These are phyloP conservation scores for Calonectris borealis DNA, from an alignment of 2,113 vertebrate genomes.

Conservation along the genomic window DNA sequence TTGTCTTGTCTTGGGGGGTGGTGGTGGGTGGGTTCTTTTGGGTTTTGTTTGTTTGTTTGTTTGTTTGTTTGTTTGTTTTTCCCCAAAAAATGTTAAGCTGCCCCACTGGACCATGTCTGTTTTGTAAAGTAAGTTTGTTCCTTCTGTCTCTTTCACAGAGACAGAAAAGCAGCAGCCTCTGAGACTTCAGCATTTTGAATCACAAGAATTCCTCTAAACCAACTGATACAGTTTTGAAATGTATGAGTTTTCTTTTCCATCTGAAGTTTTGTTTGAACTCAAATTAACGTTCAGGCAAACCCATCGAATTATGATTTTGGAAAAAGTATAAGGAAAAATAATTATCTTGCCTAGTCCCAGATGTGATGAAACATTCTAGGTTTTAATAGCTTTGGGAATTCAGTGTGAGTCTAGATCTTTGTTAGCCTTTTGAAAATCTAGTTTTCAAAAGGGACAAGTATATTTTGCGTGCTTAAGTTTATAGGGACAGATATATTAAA, in stretches of 20 bases:
- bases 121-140: not conserved
- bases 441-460: not conserved
- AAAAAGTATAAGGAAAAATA: not conserved
- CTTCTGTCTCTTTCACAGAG: not conserved
- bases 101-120: not conserved
- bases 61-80: not conserved
- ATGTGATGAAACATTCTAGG: not conserved
- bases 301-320: not conserved
- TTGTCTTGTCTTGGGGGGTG: fast-evolving
- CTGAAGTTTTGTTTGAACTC: not conserved
- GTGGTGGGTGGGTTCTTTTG: fast-evolving
- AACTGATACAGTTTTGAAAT: not conserved
- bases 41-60: not conserved
- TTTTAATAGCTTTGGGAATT: not conserved
- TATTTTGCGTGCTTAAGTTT: not conserved
- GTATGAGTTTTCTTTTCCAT: not conserved
- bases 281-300: not conserved
- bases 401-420: not conserved
- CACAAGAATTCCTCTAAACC: not conserved
- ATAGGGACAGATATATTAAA: not conserved
- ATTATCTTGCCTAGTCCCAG: not conserved
- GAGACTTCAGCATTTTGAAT: not conserved
- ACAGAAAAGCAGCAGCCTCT: not conserved
- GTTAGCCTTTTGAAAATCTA: not conserved
- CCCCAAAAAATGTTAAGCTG: not conserved